A percentile compares a stretch with the other conserved stretches of the same genome.
Evolutionary conservation across 2,113 vertebrate genomes (phyloP).

Genomic region (Macheiramphus alcinus): DNA sequence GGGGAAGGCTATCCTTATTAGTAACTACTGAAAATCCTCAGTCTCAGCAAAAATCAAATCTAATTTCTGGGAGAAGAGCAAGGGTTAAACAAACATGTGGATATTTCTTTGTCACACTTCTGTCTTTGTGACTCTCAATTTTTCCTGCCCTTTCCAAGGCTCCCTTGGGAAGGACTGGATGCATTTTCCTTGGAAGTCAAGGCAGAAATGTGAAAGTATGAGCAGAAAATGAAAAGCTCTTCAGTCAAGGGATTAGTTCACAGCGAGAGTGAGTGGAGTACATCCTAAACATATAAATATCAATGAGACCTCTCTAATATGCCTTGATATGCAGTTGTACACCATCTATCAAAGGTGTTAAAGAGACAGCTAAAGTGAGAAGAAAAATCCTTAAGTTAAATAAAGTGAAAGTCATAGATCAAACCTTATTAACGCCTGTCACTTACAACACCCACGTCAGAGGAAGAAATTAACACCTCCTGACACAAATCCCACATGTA

Average conservation of each 20-base stretch:
- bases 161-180: neutral
- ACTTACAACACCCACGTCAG: conserved; percentile 12
- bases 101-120: neutral
- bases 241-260: neutral
- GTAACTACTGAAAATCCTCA: neutral
- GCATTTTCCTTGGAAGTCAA: neutral
- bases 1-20: neutral
- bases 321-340: neutral
- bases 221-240: neutral
- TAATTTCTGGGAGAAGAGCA: neutral
- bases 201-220: neutral
- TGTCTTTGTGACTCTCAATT: neutral
- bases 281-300: conserved; percentile 9
- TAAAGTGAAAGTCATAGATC: conserved; percentile 46
- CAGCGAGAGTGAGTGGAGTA: neutral
- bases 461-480: conserved; percentile 58
- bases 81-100: neutral
- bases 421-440: conserved; percentile 36
- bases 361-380: neutral
- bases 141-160: neutral
- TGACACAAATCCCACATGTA: conserved; percentile 26
- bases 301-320: neutral
- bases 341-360: conserved; percentile 15
- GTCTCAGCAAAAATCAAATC: neutral
- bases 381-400: neutral